Evolutionary conservation across 2,888 invertebrate species (phyloP).

Genomic region (Tipula unca): DNA sequence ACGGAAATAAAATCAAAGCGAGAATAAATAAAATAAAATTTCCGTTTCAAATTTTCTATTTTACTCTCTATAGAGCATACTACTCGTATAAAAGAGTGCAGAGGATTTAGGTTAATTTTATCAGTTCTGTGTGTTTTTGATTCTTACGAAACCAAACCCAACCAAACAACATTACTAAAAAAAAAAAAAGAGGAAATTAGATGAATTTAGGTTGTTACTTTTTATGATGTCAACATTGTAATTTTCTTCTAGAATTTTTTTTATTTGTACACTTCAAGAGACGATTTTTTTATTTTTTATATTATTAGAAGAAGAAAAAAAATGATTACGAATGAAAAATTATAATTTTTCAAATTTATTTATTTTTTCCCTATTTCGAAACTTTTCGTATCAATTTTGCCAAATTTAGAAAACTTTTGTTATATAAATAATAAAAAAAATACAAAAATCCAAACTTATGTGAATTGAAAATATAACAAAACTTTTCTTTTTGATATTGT

Average conservation of each 20-base stretch:
- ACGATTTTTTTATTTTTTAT: neutral
- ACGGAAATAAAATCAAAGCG: neutral
- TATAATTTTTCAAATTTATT: constrained; percentile 9
- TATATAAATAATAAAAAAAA: neutral
- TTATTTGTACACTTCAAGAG: neutral
- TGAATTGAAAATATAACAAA: neutral
- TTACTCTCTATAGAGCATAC: no score
- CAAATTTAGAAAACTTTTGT: neutral
- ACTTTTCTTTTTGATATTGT: neutral
- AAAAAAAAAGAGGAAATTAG: neutral
- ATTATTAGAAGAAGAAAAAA: neutral
- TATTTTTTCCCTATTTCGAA: neutral
- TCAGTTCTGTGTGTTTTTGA: neutral
- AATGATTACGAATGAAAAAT: neutral
- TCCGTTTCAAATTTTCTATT: neutral
- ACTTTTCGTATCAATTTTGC: neutral
- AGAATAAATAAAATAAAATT: neutral
- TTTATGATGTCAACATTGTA: constrained; percentile 14
- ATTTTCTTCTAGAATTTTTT: neutral
- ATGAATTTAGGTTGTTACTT: neutral
- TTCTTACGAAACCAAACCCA: neutral
- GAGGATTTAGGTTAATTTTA: neutral
- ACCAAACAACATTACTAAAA: neutral
- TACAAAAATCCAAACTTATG: neutral
- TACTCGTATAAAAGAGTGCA: neutral